phyloP scores from a whole-genome alignment of 2,888 invertebrate genomes.

The Melanostoma mellinum region DNA sequence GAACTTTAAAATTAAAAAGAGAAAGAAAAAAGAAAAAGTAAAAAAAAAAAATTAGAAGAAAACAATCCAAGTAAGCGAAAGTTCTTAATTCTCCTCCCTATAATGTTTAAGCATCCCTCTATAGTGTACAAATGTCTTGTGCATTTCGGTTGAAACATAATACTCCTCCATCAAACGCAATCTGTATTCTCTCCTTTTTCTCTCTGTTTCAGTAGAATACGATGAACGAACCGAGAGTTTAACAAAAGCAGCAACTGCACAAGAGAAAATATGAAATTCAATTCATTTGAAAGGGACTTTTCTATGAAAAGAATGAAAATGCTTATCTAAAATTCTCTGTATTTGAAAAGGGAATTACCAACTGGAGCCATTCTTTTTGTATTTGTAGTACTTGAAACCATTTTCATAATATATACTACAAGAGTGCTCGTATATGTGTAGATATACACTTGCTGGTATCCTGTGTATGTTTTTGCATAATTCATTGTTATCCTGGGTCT shows the following conservation, averaged over 20 bases:
- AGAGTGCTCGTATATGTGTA: not conserved
- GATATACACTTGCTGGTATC: not conserved
- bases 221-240: constrained; percentile 4
- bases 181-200: constrained; percentile 4
- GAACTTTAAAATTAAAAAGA: constrained; percentile 6
- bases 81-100: constrained; percentile 31
- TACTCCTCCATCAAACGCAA: constrained; percentile 62
- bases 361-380: constrained; percentile 28
- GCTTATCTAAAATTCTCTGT: constrained; percentile 65
- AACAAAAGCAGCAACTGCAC: constrained; percentile 56
- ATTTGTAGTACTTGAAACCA: not conserved
- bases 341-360: constrained; percentile 67
- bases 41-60: constrained; percentile 20
- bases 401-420: not conserved
- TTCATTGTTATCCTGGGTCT: constrained; percentile 58
- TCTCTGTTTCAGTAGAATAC: not conserved
- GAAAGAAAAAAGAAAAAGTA: constrained; percentile 8
- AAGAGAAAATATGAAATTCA: constrained; percentile 68
- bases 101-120: constrained; percentile 29
- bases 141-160: constrained; percentile 64
- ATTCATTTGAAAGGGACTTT: constrained; percentile 68
- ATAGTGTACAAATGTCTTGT: constrained; percentile 41
- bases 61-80: constrained; percentile 64
- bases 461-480: constrained; percentile 57
- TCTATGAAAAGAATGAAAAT: constrained; percentile 59